Base-by-base conservation (phyloP, 2,113 vertebrate genomes). In the Micronycteris hirsuta region DNA sequence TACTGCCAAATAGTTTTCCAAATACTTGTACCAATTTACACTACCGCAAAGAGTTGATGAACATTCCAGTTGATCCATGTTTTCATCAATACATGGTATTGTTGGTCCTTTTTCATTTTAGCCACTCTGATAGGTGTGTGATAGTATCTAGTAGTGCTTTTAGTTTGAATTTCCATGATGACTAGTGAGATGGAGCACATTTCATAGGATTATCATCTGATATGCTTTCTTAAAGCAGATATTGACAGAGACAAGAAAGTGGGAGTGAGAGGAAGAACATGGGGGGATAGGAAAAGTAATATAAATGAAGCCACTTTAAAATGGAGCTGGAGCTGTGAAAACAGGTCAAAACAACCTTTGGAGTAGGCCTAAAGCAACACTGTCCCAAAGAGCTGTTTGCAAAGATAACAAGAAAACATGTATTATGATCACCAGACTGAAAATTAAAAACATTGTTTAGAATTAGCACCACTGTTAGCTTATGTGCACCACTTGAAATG, bases 171-270 rank as follows among this genome's bases (percentile, higher is more conserved):
- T 91, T 67, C n/a, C 61, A 56, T 78, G 52, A 67, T 73, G 28
- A 83, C 22, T 83, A 83, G 7, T 52, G n/a, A 95, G 67, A 76
- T 33, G 61, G 67, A 90, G 45, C 52, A 94, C 58, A 89, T 89
- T 86, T 86, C 67, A 77, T 20, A 77, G 80, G 24, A 56, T 89
- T 77, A 54, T 78, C 45, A 82, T 65, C 36, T 83, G 82, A 73
- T 73, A 71, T 52, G 15, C 31, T 93, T 92, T 86, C 71, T 89
- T 87, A 91, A 91, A 92, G 71, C 41, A 93, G 33, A 65, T 91
- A 91, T n/a, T 38, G 89, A 68, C 26, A 88, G 70, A 9, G 33
- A 49, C 0, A 90, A 83, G 45, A 65, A 84, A 91, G 63, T 33
- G 63, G 12, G 41, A 17, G 7, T 87, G 52, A 70, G 49, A 89